Evolutionary conservation across 2,113 vertebrate species (phyloP), one percentile per base, ranked within the genome.

Genomic region (Gymnobelideus leadbeateri): DNA sequence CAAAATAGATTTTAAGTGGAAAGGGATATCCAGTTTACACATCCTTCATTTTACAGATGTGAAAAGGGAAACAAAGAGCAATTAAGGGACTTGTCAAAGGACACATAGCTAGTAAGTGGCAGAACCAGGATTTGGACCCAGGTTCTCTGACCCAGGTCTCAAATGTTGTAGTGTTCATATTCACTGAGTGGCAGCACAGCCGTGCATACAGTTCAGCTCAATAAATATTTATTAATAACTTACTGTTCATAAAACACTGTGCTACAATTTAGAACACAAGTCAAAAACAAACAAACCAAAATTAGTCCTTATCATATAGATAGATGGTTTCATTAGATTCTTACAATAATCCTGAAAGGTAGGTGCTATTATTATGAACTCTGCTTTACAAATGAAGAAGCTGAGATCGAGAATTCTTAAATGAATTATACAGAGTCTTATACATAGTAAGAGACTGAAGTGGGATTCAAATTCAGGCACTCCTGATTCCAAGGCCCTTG

Each of bases 81-180:
- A 26, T 43, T 23, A 23, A 50, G 0, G 37, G 37, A 47, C 19
- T 37, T 51, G 47, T 2, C n/a, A 1, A 23, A 10, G 8, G 9
- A n/a, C 10, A 14, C 8, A 3, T 0, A 51, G 7, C 16, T 0
- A 8, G 1, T 0, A 3, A 46, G 51, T 14, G 31, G 49, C 0
- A 8, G 55, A 49, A 51, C 9, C 9, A 49, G 9, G 14, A 10
- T 25, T 6, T 37, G 24, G 0, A 8, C 43, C 3, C 0, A 0
- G 24, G 1, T 1, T 12, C 3, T 10, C 12, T 49, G 61, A 10
- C 0, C 1, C 26, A 14, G 24, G 47, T n/a, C 46, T 5, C 7
- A 8, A 23, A 43, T 23, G 7, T 8, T 21, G 2, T 8, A 84
- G 16, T 84, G 5, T 43, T 84, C 37, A 84, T 84, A n/a, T 84